Conservation (phyloP, 2,888 invertebrate genomes). For the Drosophila cracens region DNA sequence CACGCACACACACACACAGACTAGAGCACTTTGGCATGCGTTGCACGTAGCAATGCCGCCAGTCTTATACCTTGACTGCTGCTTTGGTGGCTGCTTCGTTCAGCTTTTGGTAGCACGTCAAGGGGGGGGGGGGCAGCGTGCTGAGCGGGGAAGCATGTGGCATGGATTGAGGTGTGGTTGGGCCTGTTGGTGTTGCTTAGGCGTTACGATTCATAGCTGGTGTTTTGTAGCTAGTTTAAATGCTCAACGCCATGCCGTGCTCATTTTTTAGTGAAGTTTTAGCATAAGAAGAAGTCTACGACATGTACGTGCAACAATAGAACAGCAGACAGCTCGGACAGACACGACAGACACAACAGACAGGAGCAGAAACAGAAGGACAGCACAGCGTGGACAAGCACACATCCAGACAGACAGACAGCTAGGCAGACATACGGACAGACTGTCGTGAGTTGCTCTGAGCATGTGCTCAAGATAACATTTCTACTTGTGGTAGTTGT, state of each 20-base stretch:
- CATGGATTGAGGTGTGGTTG: neutral
- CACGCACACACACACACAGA: conserved; percentile 21
- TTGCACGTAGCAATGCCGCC: conserved; percentile 61
- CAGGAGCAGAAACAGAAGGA: conserved; percentile 4
- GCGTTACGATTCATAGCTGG: conserved; percentile 64
- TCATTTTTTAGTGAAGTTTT: conserved; percentile 81
- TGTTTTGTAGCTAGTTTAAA: conserved; percentile 81
- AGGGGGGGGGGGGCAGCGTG: neutral
- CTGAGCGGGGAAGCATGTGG: neutral
- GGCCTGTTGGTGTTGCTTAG: conserved; percentile 23
- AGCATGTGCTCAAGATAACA: conserved; percentile 60
- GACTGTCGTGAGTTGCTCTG: conserved; percentile 25
- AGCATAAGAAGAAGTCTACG: conserved; percentile 75
- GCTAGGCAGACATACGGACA: conserved; percentile 2
- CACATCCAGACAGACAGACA: neutral
- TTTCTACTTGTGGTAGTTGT: conserved; percentile 18
- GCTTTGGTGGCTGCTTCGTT: conserved; percentile 7
- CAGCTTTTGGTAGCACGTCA: conserved; percentile 3
- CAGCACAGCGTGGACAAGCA: conserved; percentile 7
- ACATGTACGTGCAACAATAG: conserved; percentile 79
- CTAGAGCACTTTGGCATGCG: conserved; percentile 60
- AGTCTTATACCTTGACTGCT: conserved; percentile 59
- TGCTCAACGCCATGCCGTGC: conserved; percentile 78
- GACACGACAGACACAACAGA: neutral
- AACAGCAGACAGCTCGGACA: conserved; percentile 32